These are phyloP conservation scores for Arenaria interpres DNA, from an alignment of 2,113 vertebrate genomes.

Conservation along the genomic window DNA sequence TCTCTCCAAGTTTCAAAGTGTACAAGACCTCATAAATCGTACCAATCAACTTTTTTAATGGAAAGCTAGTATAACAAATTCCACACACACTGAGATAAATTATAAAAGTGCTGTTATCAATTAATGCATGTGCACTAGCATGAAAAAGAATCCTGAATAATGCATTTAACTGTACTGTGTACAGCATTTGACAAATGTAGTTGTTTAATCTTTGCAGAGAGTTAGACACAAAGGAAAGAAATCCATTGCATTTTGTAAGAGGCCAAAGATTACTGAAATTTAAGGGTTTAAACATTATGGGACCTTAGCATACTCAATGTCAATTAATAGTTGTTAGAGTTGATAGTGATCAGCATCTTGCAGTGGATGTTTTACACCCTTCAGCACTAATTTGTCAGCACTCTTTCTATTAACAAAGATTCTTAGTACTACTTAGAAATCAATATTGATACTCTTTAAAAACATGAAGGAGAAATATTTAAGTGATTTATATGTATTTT, in stretches of 20 bases:
- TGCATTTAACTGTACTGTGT: not conserved
- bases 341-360: not conserved
- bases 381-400: not conserved
- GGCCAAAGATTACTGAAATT: not conserved
- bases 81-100: not conserved
- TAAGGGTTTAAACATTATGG: not conserved
- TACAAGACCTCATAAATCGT: not conserved
- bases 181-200: not conserved
- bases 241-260: not conserved
- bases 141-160: not conserved
- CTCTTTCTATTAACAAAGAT: not conserved
- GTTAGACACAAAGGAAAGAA: not conserved
- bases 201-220: not conserved
- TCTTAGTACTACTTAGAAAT: not conserved
- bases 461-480: not conserved
- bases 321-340: not conserved
- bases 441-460: not conserved
- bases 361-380: not conserved
- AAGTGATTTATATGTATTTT: not conserved
- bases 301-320: not conserved
- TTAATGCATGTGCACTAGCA: not conserved
- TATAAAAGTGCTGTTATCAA: not conserved
- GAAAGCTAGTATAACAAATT: not conserved
- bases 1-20: not conserved
- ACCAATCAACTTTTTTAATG: not conserved